Evolutionary conservation across 2,113 vertebrate genomes (phyloP), one percentile per base, ranked within the genome.

Genomic region (Rhea pennata): DNA sequence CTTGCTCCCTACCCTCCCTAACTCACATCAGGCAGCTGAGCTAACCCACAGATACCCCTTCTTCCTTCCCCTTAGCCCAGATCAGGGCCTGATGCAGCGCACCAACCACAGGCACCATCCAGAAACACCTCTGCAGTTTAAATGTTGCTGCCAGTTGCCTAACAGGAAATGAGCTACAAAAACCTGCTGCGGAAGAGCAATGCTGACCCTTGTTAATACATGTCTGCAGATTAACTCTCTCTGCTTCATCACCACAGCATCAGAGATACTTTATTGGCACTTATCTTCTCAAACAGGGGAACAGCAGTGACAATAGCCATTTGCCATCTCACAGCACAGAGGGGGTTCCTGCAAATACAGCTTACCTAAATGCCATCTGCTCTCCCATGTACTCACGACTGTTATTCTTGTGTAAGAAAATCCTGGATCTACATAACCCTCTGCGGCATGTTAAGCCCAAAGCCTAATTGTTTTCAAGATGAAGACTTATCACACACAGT

Each of bases 331-430:
- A 88, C 64, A 78, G 87, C 84, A 93, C 48, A 39, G 40, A 19
- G 85, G 69, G 26, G 31, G 31, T 84, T 94, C 71, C 95, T 90
- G 88, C 86, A 93, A 94, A 80, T 39, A 31, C 83, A 93, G 62
- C 95, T 95, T 91, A 86, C 95, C 51, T 90, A 95, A 96, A 76
- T 95, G 93, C 82, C 88, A 94, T 96, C 95, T 96, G 78, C 46
- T 96, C 61, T 94, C 88, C 84, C 84, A 93, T 71, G 13, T 79
- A 94, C 74, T 81, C 72, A 56, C 86, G 69, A 93, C 88, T 54
- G 56, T 84, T 95, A 93, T 90, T 92, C 76, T 92, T 92, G 72
- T 36, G 59, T 88, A 71, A 92, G 51, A 69, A 90, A 72, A 67
- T 54, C 79, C 75, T 73, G 50, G 48, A 66, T 76, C 59, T 92